Conservation (phyloP, 2,888 invertebrate species). For the Lampropteryx suffumata region DNA sequence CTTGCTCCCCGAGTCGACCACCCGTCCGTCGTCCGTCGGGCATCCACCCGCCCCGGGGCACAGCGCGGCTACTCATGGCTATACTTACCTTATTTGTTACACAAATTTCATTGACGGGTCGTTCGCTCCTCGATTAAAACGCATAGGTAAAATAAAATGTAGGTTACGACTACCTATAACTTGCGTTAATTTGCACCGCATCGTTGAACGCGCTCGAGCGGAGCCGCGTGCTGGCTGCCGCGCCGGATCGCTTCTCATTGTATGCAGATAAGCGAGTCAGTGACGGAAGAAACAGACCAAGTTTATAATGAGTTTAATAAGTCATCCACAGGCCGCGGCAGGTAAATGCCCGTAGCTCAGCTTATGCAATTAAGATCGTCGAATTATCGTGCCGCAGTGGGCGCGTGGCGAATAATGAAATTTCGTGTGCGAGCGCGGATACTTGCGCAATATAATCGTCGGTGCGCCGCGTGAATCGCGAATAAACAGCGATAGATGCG, state of each 20-base stretch:
- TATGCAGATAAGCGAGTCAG: conserved; percentile 40
- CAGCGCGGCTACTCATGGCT: conserved; percentile 2
- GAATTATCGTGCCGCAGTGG: conserved; percentile 41
- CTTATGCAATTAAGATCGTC: conserved; percentile 62
- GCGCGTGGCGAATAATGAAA: conserved; percentile 52
- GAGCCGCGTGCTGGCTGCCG: conserved; percentile 5
- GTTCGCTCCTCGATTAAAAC: conserved; percentile 17
- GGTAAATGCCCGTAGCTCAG: conserved; percentile 25
- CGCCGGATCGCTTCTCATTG: conserved; percentile 29
- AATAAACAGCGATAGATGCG: conserved; percentile 39
- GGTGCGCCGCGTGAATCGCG: conserved; percentile 56
- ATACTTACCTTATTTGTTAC: conserved; percentile 10
- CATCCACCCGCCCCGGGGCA: conserved; percentile 13
- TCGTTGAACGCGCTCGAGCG: conserved; percentile 4
- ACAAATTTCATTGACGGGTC: conserved; percentile 13
- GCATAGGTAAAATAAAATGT: conserved; percentile 13
- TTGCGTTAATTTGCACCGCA: conserved; percentile 11
- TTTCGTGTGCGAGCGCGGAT: conserved; percentile 45
- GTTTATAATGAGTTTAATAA: conserved; percentile 24
- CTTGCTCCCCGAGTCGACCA: conserved; percentile 11
- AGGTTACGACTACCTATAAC: conserved; percentile 23
- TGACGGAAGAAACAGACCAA: conserved; percentile 27
- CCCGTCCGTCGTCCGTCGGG: conserved; percentile 5
- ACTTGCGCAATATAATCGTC: conserved; percentile 65
- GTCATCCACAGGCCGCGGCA: conserved; percentile 4